phyloP scores from a whole-genome alignment of 2,797 vertebrate genomes.

The Crocidura indochinensis region DNA sequence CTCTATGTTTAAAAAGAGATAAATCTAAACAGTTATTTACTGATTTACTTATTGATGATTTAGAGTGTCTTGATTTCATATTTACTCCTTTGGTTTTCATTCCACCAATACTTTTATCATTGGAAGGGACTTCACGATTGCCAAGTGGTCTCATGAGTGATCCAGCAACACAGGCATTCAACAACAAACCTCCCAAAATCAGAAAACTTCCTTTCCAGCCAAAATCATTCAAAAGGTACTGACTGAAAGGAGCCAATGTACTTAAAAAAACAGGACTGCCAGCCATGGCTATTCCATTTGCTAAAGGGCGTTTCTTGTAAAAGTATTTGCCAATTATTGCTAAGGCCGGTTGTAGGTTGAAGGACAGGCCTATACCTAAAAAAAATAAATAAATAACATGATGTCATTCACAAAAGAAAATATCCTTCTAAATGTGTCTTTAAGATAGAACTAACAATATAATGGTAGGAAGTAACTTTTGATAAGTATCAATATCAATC shows the following conservation, averaged over 20 bases:
- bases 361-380: constrained; percentile 96
- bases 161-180: constrained; percentile 97
- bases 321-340: constrained; percentile 99
- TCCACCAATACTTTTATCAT: constrained; percentile 89
- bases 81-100: constrained; percentile 80
- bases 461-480: not conserved
- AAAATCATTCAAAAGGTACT: constrained; percentile 96
- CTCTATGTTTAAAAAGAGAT: constrained; percentile 96
- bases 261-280: constrained; percentile 99
- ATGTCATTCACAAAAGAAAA: constrained; percentile 28
- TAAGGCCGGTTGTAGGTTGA: constrained; percentile 97
- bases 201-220: constrained; percentile 98
- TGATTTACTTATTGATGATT: constrained; percentile 87
- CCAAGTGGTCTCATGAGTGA: constrained; percentile 96
- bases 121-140: constrained; percentile 79
- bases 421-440: not conserved
- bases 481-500: not conserved
- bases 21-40: constrained; percentile 96
- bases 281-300: constrained; percentile 97
- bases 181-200: constrained; percentile 95
- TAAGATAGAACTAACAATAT: not conserved
- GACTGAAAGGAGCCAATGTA: constrained; percentile 97
- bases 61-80: constrained; percentile 87
- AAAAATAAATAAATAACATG: constrained; percentile 63
- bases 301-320: constrained; percentile 95